Conservation (phyloP, 2,888 invertebrate genomes). For the Rhodophaea formosa region DNA sequence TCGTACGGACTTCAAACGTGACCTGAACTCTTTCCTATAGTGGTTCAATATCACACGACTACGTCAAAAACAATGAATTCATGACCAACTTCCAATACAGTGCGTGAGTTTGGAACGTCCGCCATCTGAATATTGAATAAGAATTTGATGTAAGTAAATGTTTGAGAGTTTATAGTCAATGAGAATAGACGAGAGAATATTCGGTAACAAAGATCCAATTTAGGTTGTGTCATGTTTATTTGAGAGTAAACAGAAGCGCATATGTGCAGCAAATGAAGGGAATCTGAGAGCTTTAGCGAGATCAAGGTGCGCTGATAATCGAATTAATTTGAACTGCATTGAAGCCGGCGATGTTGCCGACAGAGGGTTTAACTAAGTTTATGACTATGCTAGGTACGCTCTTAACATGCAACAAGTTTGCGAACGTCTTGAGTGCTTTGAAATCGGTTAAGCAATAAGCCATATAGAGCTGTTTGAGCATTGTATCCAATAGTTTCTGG, state of each 20-base stretch:
- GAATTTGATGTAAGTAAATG: conserved; percentile 45
- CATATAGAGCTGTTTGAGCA: conserved; percentile 44
- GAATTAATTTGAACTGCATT: conserved; percentile 74
- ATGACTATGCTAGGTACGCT: conserved; percentile 74
- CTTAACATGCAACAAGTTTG: conserved; percentile 75
- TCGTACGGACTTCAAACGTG: conserved; percentile 67
- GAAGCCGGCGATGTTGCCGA: conserved; percentile 68
- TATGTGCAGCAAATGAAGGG: conserved; percentile 58
- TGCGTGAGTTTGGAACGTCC: conserved; percentile 56
- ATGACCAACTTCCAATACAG: conserved; percentile 66
- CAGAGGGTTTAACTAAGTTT: conserved; percentile 76
- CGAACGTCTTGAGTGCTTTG: conserved; percentile 73
- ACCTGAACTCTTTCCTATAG: conserved; percentile 74
- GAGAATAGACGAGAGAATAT: conserved; percentile 24
- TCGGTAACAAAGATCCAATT: conserved; percentile 26
- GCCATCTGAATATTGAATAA: conserved; percentile 62
- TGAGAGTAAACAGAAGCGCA: conserved; percentile 41
- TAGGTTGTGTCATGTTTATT: conserved; percentile 43
- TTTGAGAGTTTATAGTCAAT: conserved; percentile 32
- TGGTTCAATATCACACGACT: conserved; percentile 72
- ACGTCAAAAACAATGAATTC: conserved; percentile 76
- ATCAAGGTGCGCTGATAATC: conserved; percentile 78
- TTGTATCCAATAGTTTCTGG: conserved; percentile 45
- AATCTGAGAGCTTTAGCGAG: conserved; percentile 63
- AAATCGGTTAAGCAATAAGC: conserved; percentile 63